Evolutionary conservation across 2,113 vertebrate species (phyloP), one percentile per base, ranked within the genome.

Genomic region (Myrmophylax atrothorax): DNA sequence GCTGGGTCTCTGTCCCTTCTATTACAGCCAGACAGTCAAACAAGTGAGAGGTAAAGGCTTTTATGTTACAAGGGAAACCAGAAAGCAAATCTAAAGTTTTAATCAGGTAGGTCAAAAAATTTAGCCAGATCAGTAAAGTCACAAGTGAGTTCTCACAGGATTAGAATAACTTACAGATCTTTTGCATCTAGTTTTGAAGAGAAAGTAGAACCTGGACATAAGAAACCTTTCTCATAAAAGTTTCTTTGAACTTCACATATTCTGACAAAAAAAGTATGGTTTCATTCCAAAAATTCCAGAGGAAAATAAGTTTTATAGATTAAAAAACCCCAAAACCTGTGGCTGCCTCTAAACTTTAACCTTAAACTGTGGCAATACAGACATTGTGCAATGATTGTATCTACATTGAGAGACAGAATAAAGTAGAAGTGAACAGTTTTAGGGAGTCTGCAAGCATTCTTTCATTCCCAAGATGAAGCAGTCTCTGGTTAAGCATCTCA

Each of bases 241-340:
- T 92, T 69, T 74, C 50, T 73, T 18, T 78, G 64, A 52, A 52
- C 14, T 78, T 75, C 64, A 87, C 35, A 44, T 42, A 78, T 63
- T 87, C 38, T 42, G 72, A 52, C 42, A 78, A 28, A 68, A 91
- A 91, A 82, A 0, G 1, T 67, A 63, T 37, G 56, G 50, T 72
- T 96, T 84, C 38, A 52, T n/a, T 82, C 67, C 56, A 78, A 84
- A 95, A 78, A 94, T 60, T 87, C 69, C 69, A 93, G 33, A 72
- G 38, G 14, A 94, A 91, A 91, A 1, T 24, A 67, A 31, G 22
- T 78, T 89, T 64, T 75, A 56, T 10, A 49, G 74, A 70, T 35
- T 3, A 49, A 91, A 90, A 80, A 90, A 76, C 12, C 0, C 4
- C 37, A 63, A 80, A 13, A 11, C 14, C 12, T 47, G 40, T 69